Evolutionary conservation across 2,888 invertebrate species (phyloP).

Genomic region (Steromphala cineraria): DNA sequence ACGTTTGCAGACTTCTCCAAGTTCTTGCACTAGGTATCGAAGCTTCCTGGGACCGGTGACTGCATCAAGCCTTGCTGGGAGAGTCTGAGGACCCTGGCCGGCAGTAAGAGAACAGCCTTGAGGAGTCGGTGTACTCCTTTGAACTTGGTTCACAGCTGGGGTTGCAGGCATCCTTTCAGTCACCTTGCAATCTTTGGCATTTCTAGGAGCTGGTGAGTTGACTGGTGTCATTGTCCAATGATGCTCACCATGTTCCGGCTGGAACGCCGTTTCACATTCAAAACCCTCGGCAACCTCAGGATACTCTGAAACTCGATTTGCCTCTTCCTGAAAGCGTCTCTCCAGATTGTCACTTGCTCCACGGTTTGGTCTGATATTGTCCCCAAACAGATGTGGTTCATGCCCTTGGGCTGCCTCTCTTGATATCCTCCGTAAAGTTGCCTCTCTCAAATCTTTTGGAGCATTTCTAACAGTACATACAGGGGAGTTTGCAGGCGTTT

Average conservation of each 20-base stretch:
- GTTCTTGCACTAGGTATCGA: slow-evolving; percentile 52
- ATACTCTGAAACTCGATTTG: neutral
- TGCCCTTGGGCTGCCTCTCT: neutral
- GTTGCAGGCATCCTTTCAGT: neutral
- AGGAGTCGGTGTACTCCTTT: neutral
- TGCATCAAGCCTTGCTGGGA: slow-evolving; percentile 23
- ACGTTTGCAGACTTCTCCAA: slow-evolving; percentile 56
- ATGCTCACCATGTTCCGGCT: neutral
- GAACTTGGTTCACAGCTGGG: neutral
- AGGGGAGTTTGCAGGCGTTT: slow-evolving; percentile 20
- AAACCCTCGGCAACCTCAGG: neutral
- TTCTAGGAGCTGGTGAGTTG: neutral
- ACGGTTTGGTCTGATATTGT: neutral
- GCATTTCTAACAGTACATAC: neutral
- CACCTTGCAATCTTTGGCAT: neutral
- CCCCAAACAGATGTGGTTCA: neutral
- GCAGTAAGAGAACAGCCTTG: neutral
- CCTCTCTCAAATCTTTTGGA: neutral
- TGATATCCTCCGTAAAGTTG: neutral
- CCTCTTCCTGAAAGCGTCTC: neutral
- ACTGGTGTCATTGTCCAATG: slow-evolving; percentile 2
- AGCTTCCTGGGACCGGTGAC: slow-evolving; percentile 51
- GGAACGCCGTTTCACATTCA: neutral
- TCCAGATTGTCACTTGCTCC: slow-evolving; percentile 5
- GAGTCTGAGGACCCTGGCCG: neutral